phyloP scores from a whole-genome alignment of 2,797 vertebrate genomes.

The Vireo griseus region DNA sequence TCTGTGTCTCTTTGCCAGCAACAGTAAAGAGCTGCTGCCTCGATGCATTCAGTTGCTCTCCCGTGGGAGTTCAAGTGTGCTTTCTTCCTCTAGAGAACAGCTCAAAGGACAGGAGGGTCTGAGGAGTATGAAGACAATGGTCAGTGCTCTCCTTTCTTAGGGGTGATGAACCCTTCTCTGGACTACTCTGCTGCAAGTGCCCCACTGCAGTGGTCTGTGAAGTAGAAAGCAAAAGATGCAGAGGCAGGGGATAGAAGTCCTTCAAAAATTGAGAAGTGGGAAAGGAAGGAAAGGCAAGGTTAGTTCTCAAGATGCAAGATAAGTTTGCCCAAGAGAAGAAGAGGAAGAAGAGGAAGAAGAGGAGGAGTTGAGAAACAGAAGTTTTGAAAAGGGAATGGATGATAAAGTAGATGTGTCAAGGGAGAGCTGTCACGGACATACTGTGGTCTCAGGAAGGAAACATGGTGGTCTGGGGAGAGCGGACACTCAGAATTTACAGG shows the following conservation, averaged over 20 bases:
- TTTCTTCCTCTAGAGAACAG: background rate
- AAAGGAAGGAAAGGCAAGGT: background rate
- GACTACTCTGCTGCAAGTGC: background rate
- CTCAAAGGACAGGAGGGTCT: background rate
- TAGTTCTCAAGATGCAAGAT: background rate
- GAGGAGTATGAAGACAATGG: background rate
- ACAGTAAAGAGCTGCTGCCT: background rate
- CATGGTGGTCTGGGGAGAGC: fast-evolving
- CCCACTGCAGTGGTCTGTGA: background rate
- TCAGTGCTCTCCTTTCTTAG: background rate
- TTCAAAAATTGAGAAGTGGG: background rate
- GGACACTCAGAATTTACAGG: background rate
- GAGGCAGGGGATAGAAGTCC: background rate
- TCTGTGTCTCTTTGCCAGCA: background rate
- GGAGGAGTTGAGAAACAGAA: background rate
- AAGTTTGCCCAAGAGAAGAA: background rate
- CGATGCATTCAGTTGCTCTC: background rate
- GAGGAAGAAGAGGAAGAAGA: background rate
- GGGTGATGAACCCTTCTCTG: background rate
- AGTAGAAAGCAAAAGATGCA: background rate
- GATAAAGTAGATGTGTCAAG: background rate
- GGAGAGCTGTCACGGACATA: background rate
- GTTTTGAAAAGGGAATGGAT: background rate
- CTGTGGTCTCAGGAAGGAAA: background rate
- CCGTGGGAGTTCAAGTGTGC: background rate